These are phyloP conservation scores for Poeciliopsis infans DNA, from an alignment of 2,797 vertebrate genomes.

Conservation along the genomic window DNA sequence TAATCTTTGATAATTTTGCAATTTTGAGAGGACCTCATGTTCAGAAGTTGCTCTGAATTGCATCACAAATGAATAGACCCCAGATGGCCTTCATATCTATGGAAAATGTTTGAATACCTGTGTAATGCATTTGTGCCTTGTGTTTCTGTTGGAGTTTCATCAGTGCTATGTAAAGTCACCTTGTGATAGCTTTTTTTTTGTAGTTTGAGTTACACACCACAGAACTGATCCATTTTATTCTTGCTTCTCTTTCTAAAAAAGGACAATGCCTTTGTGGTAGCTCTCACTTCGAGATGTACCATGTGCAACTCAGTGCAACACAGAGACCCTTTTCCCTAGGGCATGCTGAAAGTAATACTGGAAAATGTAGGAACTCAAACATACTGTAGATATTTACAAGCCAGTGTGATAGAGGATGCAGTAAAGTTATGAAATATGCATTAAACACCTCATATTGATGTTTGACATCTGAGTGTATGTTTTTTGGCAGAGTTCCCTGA, in stretches of 20 bases:
- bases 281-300: conserved; percentile 28
- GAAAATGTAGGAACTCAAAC: conserved; percentile 48
- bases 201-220: conserved; percentile 22
- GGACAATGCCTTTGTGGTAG: conserved; percentile 23
- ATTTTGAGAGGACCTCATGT: neutral
- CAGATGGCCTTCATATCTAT: neutral
- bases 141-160: conserved; percentile 18
- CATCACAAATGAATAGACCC: conserved; percentile 1
- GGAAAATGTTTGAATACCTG: conserved; percentile 13
- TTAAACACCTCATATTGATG: conserved; percentile 49
- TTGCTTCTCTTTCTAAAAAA: conserved; percentile 5
- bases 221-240: conserved; percentile 34
- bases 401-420: conserved; percentile 22
- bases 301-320: conserved; percentile 50
- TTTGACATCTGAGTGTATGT: conserved; percentile 27
- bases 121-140: conserved; percentile 31
- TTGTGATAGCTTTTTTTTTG: conserved; percentile 21
- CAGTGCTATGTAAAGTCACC: conserved; percentile 25
- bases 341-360: conserved; percentile 44
- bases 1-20: conserved; percentile 23
- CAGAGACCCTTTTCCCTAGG: conserved; percentile 30
- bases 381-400: conserved; percentile 34
- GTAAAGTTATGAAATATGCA: conserved; percentile 54
- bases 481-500: conserved; percentile 22
- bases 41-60: conserved; percentile 22